Conservation (phyloP, 2,797 vertebrate species). For the Ara ararauna region DNA sequence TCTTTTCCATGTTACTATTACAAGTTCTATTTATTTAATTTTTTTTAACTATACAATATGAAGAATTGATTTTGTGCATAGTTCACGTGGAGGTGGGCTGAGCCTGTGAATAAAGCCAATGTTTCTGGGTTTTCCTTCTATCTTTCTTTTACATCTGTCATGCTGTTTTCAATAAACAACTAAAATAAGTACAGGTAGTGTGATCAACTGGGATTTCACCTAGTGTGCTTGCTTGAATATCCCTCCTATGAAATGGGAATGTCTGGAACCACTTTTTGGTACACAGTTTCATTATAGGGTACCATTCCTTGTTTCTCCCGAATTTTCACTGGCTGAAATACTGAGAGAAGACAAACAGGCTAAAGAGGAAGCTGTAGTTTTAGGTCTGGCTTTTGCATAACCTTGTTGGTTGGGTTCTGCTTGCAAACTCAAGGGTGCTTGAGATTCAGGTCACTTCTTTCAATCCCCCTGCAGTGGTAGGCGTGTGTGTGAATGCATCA, state of each 20-base stretch:
- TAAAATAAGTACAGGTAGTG: background rate
- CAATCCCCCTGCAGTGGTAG: constrained; percentile 48
- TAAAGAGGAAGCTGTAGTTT: background rate
- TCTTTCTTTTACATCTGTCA: background rate
- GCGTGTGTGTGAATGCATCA: constrained; percentile 51
- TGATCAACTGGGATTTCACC: background rate
- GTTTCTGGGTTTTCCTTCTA: background rate
- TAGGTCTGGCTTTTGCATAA: constrained; percentile 24
- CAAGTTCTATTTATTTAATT: background rate
- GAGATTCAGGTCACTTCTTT: constrained; percentile 69
- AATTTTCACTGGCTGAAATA: background rate
- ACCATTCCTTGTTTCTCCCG: background rate
- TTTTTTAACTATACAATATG: background rate
- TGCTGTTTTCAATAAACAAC: constrained; percentile 1
- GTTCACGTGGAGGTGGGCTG: background rate
- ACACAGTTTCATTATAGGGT: background rate
- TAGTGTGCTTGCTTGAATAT: background rate
- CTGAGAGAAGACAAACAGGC: background rate
- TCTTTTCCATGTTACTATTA: background rate
- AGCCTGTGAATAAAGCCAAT: background rate
- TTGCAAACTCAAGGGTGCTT: constrained; percentile 56
- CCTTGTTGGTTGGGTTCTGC: constrained; percentile 19
- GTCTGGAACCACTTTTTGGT: background rate
- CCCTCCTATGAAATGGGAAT: background rate
- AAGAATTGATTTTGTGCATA: background rate